These are phyloP conservation scores for Nanorana parkeri DNA, from an alignment of 2,113 vertebrate genomes.

Conservation along the genomic window DNA sequence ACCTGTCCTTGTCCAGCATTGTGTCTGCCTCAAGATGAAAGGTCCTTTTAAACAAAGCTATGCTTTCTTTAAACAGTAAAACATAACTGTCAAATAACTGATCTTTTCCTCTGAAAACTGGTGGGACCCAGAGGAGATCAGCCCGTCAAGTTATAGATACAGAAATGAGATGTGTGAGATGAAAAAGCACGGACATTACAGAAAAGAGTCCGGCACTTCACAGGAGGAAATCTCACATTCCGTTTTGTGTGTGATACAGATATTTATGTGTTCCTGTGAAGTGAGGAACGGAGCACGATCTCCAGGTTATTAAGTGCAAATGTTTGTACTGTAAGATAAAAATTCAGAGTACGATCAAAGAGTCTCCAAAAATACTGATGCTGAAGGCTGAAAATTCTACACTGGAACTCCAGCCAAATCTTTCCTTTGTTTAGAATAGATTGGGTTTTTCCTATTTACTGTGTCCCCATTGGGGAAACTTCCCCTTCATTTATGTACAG, in stretches of 20 bases:
- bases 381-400: not conserved
- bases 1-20: too few species aligned
- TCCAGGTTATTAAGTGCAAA: conserved; percentile 10
- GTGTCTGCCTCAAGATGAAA: too few species aligned
- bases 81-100: too few species aligned
- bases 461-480: too few species aligned
- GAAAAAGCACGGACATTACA: not conserved
- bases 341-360: not conserved
- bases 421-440: too few species aligned
- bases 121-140: not conserved
- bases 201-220: not conserved
- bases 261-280: conserved; percentile 14
- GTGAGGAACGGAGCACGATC: not conserved
- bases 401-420: too few species aligned
- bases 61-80: too few species aligned
- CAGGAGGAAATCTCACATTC: not conserved
- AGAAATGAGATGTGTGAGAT: conserved; percentile 12
- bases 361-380: not conserved
- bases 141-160: not conserved
- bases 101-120: not conserved
- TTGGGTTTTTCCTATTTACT: too few species aligned
- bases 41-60: too few species aligned
- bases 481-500: too few species aligned
- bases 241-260: not conserved
- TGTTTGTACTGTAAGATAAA: not conserved